Percentiles rank a stretch among this genome's conserved stretches.
These are phyloP conservation scores for Hirtodrosophila duncani DNA, from an alignment of 2,888 invertebrate genomes.

Conservation along the genomic window DNA sequence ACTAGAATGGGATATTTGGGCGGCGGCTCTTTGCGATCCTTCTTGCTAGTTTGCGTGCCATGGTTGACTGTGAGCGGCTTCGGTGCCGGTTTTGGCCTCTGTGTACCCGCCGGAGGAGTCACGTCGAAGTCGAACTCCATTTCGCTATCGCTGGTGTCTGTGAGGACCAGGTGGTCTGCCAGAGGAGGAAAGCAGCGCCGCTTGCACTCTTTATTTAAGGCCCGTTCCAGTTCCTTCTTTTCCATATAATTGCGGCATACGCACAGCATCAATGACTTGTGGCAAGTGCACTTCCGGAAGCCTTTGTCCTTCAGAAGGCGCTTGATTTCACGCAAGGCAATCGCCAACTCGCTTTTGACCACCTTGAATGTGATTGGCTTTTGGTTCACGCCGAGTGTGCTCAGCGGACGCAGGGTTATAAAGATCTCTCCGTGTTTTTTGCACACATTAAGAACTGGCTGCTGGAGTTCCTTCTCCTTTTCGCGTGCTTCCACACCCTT, in stretches of 20 bases:
- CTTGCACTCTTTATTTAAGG: constrained; percentile 79
- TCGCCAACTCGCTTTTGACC: constrained; percentile 80
- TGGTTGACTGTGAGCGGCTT: constrained; percentile 79
- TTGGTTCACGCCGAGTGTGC: constrained; percentile 82
- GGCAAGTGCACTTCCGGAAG: constrained; percentile 80
- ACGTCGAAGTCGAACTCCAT: constrained; percentile 85
- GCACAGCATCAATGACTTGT: constrained; percentile 78
- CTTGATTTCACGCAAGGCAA: constrained; percentile 80
- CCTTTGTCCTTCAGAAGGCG: constrained; percentile 80
- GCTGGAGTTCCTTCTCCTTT: constrained; percentile 58
- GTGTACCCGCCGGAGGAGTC: constrained; percentile 84
- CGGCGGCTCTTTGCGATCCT: constrained; percentile 77
- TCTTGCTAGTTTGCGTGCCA: constrained; percentile 82
- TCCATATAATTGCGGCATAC: constrained; percentile 65
- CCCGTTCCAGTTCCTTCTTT: constrained; percentile 79
- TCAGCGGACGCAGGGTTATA: constrained; percentile 83
- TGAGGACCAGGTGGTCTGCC: constrained; percentile 60
- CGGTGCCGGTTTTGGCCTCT: constrained; percentile 79
- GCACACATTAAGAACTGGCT: constrained; percentile 82
- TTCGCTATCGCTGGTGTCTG: constrained; percentile 78
- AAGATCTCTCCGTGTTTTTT: constrained; percentile 83
- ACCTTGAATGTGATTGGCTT: constrained; percentile 84
- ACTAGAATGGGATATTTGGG: constrained; percentile 50
- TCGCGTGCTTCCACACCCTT: constrained; percentile 61
- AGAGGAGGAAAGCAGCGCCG: constrained; percentile 54